Evolutionary conservation across 1,140 invertebrate genomes (phyloP).

Genomic region (Copidosoma floridanum): DNA sequence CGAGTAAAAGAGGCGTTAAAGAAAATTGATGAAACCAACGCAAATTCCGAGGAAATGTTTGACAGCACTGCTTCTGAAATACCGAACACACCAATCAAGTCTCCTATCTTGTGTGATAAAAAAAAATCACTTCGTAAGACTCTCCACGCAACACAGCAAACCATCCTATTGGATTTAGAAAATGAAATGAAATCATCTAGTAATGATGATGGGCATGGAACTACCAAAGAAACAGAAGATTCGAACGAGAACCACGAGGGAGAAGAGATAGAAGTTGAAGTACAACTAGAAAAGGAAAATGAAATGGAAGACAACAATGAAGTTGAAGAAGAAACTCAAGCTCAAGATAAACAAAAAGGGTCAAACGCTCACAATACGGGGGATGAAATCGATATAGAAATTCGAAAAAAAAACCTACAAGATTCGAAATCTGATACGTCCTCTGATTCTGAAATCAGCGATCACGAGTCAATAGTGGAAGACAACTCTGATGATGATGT

Average conservation of each 20-base stretch:
- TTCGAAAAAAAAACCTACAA: too few relatives aligned
- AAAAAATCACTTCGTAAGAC: neutral
- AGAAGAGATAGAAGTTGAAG: neutral
- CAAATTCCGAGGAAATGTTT: constrained; percentile 1
- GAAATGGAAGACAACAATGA: neutral
- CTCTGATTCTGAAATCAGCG: too few relatives aligned
- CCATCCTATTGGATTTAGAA: neutral
- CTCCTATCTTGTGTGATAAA: neutral
- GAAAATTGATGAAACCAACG: neutral
- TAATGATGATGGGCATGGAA: neutral
- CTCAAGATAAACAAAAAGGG: too few relatives aligned
- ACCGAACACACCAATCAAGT: neutral
- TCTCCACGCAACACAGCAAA: too few relatives aligned
- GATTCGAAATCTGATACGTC: too few relatives aligned
- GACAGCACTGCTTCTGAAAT: neutral
- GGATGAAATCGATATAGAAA: neutral
- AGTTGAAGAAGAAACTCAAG: too few relatives aligned
- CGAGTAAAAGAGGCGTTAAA: neutral
- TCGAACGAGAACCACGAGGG: neutral
- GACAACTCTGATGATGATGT: too few relatives aligned
- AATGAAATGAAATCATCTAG: neutral
- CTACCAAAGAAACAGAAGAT: neutral
- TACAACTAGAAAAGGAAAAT: neutral
- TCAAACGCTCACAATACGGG: neutral
- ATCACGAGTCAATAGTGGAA: too few relatives aligned